Conservation (phyloP, 2,888 invertebrate species). For the Dynastes grantii region DNA sequence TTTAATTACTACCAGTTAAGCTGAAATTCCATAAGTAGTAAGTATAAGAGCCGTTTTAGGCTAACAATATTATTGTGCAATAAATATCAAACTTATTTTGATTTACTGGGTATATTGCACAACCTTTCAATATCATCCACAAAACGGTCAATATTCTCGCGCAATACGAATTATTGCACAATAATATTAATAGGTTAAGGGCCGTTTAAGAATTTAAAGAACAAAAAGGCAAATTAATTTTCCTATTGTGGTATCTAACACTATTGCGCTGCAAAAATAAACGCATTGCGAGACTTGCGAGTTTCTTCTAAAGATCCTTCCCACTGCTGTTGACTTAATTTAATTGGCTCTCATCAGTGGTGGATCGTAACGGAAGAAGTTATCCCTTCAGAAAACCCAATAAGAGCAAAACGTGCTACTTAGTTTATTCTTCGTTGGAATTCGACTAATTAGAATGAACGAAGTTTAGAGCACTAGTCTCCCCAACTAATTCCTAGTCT, state of each 20-base stretch:
- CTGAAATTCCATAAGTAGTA: too few species aligned
- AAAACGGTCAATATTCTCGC: too few species aligned
- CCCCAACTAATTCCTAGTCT: background rate
- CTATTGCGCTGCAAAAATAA: background rate
- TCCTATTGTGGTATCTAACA: background rate
- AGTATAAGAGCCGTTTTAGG: too few species aligned
- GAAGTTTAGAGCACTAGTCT: background rate
- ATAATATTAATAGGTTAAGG: too few species aligned
- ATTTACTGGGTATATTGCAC: too few species aligned
- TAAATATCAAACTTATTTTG: too few species aligned
- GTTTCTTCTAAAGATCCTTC: conserved; percentile 22
- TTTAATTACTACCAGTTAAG: too few species aligned
- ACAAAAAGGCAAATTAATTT: background rate
- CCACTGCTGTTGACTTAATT: conserved; percentile 16
- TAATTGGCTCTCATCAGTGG: conserved; percentile 29
- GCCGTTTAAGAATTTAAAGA: too few species aligned
- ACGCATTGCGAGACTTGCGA: background rate
- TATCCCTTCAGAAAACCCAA: conserved; percentile 19
- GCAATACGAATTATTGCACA: too few species aligned
- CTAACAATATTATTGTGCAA: too few species aligned
- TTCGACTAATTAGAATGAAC: background rate
- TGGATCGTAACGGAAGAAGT: conserved; percentile 2
- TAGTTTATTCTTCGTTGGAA: conserved; percentile 16
- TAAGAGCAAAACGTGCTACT: conserved; percentile 5
- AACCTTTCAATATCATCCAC: too few species aligned